Evolutionary conservation across 1,140 invertebrate genomes (phyloP).

Genomic region (Chrysomallon squamiferum): DNA sequence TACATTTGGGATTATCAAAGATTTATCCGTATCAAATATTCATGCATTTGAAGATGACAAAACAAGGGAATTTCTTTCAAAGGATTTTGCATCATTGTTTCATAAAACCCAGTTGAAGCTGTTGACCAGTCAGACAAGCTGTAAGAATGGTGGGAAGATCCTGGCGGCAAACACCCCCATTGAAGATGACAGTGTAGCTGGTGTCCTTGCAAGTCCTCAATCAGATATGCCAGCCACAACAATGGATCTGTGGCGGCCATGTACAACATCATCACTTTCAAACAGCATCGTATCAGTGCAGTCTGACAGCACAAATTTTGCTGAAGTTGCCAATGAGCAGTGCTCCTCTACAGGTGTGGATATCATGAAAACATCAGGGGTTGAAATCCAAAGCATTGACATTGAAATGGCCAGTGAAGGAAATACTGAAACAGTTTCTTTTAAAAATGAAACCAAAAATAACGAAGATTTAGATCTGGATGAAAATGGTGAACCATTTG

Average conservation of each 20-base stretch:
- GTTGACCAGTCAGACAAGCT: not conserved
- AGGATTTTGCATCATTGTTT: conserved; percentile 32
- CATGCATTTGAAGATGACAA: conserved; percentile 49
- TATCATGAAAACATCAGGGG: no score
- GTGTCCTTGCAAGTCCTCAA: not conserved
- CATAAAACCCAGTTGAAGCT: not conserved
- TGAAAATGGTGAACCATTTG: no score
- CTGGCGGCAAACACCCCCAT: not conserved
- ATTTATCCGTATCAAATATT: conserved; percentile 55
- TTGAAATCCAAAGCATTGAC: no score
- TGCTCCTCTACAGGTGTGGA: no score
- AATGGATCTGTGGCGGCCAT: not conserved
- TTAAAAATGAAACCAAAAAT: no score
- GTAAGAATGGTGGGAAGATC: not conserved
- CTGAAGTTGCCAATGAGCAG: no score
- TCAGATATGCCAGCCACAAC: not conserved
- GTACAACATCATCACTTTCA: no score
- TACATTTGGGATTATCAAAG: conserved; percentile 57
- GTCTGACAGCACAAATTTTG: no score
- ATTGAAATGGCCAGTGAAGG: no score
- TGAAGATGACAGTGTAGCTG: not conserved
- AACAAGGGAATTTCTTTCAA: conserved; percentile 44
- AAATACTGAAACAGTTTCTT: no score
- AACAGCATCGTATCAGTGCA: no score
- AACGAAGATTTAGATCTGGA: no score